Evolutionary conservation across 2,113 vertebrate species (phyloP), one percentile per base, ranked within the genome.

Genomic region (Tringa solitaria): DNA sequence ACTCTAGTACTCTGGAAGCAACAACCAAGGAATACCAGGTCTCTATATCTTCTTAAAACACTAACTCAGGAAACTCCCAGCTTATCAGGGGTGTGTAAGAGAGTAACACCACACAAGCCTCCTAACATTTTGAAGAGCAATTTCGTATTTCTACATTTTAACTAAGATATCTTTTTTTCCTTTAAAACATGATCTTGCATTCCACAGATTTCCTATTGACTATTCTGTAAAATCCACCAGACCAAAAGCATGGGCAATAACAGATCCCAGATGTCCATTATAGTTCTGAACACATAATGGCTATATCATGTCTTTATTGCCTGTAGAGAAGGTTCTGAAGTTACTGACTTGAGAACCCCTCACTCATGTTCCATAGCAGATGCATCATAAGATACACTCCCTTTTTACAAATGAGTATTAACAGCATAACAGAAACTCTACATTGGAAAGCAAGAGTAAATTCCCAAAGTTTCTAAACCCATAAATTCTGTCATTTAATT

Each of bases 21-120:
- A 43, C 39, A 68, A 78, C 6, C 5, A 20, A 84, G 60, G 46
- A 93, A 63, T 78, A 79, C 74, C 24, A 88, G 35, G 57, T 78
- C 46, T 89, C 84, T 89, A 3, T 95, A 97, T 90, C 96, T 90
- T 80, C 56, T 54, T 72, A 64, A 84, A 92, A 95, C 94, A 94
- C 79, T 64, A 94, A 82, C 28, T 70, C 43, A 43, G 91, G 83
- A 81, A 96, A 96, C 92, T 96, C 95, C 92, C 88, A 94, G 43
- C 79, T 96, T 96, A 96, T 97, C 90, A 26, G 50, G 70, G 68
- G 79, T 8, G 65, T 70, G 85, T 9, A 14, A 37, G 23, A 10
- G 23, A 33, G 41, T 79, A 94, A 85, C 32, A 94, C 54, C 45
- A 68, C 35, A 72, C 8, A 94, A 88, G 19, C 14, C 78, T 70